Conservation (phyloP, 2,888 invertebrate species). For the Neelides folsomi region DNA sequence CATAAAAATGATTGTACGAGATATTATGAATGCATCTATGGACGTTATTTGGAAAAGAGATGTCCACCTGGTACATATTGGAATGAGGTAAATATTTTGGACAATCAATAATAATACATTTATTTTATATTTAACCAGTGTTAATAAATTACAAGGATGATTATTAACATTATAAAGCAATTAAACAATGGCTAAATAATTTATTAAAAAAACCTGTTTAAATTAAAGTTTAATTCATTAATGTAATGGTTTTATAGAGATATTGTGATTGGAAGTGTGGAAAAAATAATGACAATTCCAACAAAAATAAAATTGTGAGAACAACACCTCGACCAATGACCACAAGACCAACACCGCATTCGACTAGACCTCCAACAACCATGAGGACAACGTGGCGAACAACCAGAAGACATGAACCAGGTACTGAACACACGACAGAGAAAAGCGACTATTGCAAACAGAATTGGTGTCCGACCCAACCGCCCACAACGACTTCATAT, state of each 20-base stretch:
- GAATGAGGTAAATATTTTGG: slow-evolving; percentile 44
- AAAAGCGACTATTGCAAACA: slow-evolving; percentile 2
- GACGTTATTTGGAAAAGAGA: slow-evolving; percentile 51
- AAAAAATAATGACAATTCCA: slow-evolving; percentile 35
- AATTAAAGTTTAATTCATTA: no score
- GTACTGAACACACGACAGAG: slow-evolving; percentile 1
- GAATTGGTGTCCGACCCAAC: slow-evolving; percentile 8
- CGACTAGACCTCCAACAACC: slow-evolving; percentile 8
- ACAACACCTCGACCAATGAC: slow-evolving; percentile 11
- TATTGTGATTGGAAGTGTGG: slow-evolving; percentile 31
- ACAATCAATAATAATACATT: neutral
- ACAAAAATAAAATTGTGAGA: slow-evolving; percentile 25
- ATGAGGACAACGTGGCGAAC: slow-evolving; percentile 5
- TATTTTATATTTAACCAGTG: neutral
- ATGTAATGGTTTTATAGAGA: slow-evolving; percentile 10
- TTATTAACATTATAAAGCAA: no score
- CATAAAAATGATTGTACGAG: slow-evolving; percentile 38
- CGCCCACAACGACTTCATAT: neutral
- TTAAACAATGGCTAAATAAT: no score
- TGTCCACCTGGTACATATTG: slow-evolving; percentile 65
- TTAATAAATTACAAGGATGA: no score
- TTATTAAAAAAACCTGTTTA: no score
- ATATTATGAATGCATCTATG: slow-evolving; percentile 68
- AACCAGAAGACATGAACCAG: neutral
- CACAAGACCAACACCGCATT: slow-evolving; percentile 4